Conservation (phyloP, 2,113 vertebrate species). For the Boleophthalmus pectinirostris region DNA sequence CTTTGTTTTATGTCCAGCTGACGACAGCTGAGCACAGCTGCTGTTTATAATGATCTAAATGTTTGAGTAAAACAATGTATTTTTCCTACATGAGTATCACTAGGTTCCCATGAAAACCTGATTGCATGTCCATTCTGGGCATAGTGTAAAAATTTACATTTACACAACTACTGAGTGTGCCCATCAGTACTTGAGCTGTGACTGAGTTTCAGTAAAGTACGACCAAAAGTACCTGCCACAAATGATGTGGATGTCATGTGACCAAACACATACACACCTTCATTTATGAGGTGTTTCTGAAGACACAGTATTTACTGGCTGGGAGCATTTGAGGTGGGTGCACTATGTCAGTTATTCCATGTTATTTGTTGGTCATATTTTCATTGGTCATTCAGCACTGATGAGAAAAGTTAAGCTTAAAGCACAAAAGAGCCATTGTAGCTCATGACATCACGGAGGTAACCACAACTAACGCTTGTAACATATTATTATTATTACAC, state of each 20-base stretch:
- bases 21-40: conserved; percentile 41
- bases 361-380: conserved; percentile 43
- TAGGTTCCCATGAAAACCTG: neutral
- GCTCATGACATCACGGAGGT: conserved; percentile 58
- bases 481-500: conserved; percentile 64
- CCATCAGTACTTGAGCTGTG: neutral
- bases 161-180: neutral
- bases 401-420: conserved; percentile 33
- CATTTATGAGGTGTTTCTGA: conserved; percentile 7
- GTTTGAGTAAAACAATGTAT: neutral
- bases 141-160: neutral
- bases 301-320: conserved; percentile 21
- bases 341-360: conserved; percentile 52
- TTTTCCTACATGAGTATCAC: too few species aligned
- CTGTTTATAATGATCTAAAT: neutral
- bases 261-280: neutral
- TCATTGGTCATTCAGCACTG: conserved; percentile 26
- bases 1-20: neutral
- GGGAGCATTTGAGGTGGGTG: neutral
- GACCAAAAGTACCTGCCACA: neutral
- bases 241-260: neutral
- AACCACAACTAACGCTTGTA: conserved; percentile 58
- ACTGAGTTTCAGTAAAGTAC: neutral
- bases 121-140: neutral
- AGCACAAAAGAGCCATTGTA: conserved; percentile 71